Percentiles rank a stretch among this genome's conserved stretches.
phyloP scores from a whole-genome alignment of 2,888 invertebrate species.

The Leptinotarsa haldemani region DNA sequence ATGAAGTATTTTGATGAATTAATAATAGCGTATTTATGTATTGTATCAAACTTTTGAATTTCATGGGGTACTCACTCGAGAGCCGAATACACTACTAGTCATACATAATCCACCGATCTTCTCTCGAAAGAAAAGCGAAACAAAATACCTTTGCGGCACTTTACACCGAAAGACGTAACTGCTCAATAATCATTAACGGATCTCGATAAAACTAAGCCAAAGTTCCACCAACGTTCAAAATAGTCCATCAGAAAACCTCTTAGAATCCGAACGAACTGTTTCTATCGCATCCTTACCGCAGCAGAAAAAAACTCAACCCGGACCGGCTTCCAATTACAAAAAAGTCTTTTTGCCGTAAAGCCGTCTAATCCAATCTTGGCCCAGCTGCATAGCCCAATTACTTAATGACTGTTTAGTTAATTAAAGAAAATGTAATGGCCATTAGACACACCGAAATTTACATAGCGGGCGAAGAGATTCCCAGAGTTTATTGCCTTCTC shows the following conservation, averaged over 20 bases:
- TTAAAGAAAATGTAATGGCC: conserved; percentile 60
- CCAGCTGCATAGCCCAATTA: conserved; percentile 55
- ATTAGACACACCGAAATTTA: conserved; percentile 58
- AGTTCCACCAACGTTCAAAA: background rate
- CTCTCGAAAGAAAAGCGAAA: too few relatives aligned
- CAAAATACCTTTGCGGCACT: too few relatives aligned
- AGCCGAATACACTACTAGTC: too few relatives aligned
- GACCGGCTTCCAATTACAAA: conserved; percentile 45
- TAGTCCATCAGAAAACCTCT: background rate
- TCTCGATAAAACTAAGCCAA: background rate
- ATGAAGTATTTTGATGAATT: too few relatives aligned
- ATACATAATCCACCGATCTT: too few relatives aligned
- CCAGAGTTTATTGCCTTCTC: conserved; percentile 23
- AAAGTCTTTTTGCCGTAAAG: conserved; percentile 40
- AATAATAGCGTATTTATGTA: too few relatives aligned
- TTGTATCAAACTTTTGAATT: too few relatives aligned
- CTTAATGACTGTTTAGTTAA: conserved; percentile 60
- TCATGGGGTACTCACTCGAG: too few relatives aligned
- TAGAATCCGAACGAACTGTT: conserved; percentile 1
- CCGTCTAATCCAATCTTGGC: conserved; percentile 49
- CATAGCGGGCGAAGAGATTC: conserved; percentile 53
- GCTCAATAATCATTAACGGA: conserved; percentile 3
- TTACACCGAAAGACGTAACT: background rate
- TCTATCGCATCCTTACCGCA: conserved; percentile 9
- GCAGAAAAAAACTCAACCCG: conserved; percentile 35